Percentiles rank a stretch among this genome's conserved stretches.
Evolutionary conservation across 2,888 invertebrate genomes (phyloP).

Genomic region (Oligia strigilis): DNA sequence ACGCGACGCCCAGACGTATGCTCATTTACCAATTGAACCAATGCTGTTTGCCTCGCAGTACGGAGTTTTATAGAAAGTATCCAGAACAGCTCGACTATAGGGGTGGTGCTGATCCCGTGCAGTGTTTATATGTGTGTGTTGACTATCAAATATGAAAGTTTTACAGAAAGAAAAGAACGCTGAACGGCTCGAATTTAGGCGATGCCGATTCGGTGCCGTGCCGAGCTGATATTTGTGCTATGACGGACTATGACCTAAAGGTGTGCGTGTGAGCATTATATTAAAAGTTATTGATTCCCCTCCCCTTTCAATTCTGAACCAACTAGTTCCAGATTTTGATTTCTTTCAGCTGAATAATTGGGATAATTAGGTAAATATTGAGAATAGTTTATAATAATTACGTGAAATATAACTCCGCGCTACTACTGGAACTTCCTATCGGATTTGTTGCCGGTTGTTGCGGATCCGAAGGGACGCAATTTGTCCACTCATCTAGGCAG

Average conservation of each 20-base stretch:
- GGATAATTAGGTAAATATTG: neutral
- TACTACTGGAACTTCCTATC: slow-evolving; percentile 76
- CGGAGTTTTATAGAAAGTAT: neutral
- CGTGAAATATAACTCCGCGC: slow-evolving; percentile 91
- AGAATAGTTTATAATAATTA: slow-evolving; percentile 47
- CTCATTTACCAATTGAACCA: neutral
- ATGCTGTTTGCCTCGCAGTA: neutral
- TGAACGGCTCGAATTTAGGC: neutral
- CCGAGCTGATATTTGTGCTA: neutral
- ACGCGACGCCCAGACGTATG: neutral
- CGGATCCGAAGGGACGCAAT: slow-evolving; percentile 83
- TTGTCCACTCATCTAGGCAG: slow-evolving; percentile 91
- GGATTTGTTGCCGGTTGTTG: slow-evolving; percentile 57
- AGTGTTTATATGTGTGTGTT: neutral
- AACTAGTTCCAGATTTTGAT: neutral
- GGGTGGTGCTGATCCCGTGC: neutral
- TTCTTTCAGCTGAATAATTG: slow-evolving; percentile 2
- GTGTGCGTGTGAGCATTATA: neutral
- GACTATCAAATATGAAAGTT: neutral
- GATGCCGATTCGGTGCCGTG: neutral
- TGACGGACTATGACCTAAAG: neutral
- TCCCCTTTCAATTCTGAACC: neutral
- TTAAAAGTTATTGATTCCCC: neutral
- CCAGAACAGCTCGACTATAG: neutral
- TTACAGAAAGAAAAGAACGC: neutral